Evolutionary conservation across 2,113 vertebrate genomes (phyloP).

Genomic region (Chaetodon auriga): DNA sequence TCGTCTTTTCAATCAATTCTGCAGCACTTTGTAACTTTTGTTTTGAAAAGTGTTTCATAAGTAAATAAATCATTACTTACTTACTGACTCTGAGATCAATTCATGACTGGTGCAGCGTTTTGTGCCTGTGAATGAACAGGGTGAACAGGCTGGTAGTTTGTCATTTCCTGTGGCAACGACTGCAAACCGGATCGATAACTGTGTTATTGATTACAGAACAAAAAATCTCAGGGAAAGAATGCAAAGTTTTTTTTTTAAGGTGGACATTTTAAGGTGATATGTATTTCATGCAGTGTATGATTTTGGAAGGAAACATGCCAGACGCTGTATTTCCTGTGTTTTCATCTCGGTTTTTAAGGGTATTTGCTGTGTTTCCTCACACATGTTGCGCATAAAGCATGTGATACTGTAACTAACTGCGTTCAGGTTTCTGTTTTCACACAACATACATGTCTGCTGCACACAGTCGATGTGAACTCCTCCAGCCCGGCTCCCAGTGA

Average conservation of each 20-base stretch:
- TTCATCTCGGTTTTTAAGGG: not conserved
- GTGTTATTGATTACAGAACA: not conserved
- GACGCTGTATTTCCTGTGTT: not conserved
- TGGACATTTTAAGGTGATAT: not conserved
- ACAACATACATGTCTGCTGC: conserved; percentile 28
- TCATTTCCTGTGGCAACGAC: not conserved
- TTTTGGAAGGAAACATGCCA: not conserved
- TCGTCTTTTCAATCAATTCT: not conserved
- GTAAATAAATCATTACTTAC: not conserved
- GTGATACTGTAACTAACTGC: conserved; percentile 37
- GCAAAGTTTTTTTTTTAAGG: not conserved
- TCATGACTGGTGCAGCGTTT: too few species aligned
- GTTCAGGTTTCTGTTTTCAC: conserved; percentile 34
- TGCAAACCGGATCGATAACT: not conserved
- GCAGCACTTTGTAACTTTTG: not conserved
- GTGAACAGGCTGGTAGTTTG: not conserved
- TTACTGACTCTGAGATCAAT: not conserved
- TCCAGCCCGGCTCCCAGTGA: conserved; percentile 59
- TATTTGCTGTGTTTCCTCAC: not conserved
- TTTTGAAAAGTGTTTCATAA: not conserved
- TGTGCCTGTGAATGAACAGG: not conserved
- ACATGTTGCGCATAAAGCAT: conserved; percentile 30
- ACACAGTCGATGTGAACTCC: conserved; percentile 28
- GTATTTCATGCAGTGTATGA: not conserved
- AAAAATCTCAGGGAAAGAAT: not conserved